Evolutionary conservation across 1,140 invertebrate genomes (phyloP).

Genomic region (Maconellicoccus hirsutus): DNA sequence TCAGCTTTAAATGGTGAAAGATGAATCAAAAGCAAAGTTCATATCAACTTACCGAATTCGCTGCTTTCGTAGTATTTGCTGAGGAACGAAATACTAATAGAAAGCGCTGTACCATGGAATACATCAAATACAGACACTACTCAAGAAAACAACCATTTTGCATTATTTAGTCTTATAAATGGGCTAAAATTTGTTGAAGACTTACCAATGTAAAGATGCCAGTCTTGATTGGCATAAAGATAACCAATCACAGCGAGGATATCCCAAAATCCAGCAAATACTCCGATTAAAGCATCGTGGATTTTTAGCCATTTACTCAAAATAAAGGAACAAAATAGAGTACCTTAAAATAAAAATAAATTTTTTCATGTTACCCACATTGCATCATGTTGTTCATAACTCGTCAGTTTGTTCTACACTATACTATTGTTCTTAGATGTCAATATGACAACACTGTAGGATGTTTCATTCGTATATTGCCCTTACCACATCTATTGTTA

Average conservation of each 20-base stretch:
- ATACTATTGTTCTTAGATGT: too few relatives aligned
- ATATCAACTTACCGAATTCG: not conserved
- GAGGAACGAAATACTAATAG: not conserved
- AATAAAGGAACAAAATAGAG: not conserved
- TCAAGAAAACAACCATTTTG: too few relatives aligned
- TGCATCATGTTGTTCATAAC: too few relatives aligned
- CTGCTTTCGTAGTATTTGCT: not conserved
- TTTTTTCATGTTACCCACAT: too few relatives aligned
- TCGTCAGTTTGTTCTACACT: too few relatives aligned
- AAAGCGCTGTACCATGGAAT: not conserved
- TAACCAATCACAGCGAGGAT: not conserved
- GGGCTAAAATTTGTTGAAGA: too few relatives aligned
- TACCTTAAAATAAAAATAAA: not conserved
- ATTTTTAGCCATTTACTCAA: not conserved
- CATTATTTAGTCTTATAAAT: too few relatives aligned
- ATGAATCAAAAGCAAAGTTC: too few relatives aligned
- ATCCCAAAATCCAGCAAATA: not conserved
- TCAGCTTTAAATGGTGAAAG: too few relatives aligned
- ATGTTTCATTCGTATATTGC: too few relatives aligned
- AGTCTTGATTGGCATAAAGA: not conserved
- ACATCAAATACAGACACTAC: not conserved
- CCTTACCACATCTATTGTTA: too few relatives aligned
- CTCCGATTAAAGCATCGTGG: not conserved
- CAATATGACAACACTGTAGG: too few relatives aligned
- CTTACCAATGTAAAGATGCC: slow-evolving; percentile 11